phyloP scores from a whole-genome alignment of 2,888 invertebrate species.

The Caenorhabditis panamensis region DNA sequence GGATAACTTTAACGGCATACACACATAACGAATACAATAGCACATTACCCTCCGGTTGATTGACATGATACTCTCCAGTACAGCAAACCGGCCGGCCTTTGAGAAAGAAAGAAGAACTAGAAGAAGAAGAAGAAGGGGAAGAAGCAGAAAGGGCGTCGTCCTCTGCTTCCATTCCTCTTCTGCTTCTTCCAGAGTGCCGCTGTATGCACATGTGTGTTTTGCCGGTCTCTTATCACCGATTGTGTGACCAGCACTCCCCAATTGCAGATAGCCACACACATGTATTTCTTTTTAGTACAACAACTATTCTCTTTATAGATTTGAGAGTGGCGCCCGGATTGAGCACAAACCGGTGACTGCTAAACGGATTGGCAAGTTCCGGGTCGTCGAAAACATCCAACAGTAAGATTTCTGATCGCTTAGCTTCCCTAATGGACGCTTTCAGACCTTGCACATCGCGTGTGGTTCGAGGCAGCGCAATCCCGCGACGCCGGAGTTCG shows the following conservation, averaged over 20 bases:
- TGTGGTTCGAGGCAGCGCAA: constrained; percentile 39
- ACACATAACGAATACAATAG: constrained; percentile 16
- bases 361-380: constrained; percentile 60
- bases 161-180: constrained; percentile 16
- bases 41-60: constrained; percentile 47
- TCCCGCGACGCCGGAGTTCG: constrained; percentile 53
- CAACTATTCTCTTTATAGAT: constrained; percentile 26
- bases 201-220: constrained; percentile 31
- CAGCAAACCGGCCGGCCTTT: constrained; percentile 21
- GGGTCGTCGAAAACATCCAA: constrained; percentile 48
- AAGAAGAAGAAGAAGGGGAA: constrained; percentile 8
- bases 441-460: constrained; percentile 27
- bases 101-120: constrained; percentile 10
- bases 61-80: constrained; percentile 32
- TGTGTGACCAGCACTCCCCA: constrained; percentile 15
- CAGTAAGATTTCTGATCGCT: constrained; percentile 25
- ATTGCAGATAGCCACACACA: constrained; percentile 3
- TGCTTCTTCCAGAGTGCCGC: constrained; percentile 23
- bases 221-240: constrained; percentile 22
- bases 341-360: constrained; percentile 49
- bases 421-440: background rate
- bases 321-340: constrained; percentile 49
- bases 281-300: constrained; percentile 8
- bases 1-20: constrained; percentile 1
- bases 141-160: constrained; percentile 30